Conservation (phyloP, 2,113 vertebrate species). For the Australoheros scitulus region DNA sequence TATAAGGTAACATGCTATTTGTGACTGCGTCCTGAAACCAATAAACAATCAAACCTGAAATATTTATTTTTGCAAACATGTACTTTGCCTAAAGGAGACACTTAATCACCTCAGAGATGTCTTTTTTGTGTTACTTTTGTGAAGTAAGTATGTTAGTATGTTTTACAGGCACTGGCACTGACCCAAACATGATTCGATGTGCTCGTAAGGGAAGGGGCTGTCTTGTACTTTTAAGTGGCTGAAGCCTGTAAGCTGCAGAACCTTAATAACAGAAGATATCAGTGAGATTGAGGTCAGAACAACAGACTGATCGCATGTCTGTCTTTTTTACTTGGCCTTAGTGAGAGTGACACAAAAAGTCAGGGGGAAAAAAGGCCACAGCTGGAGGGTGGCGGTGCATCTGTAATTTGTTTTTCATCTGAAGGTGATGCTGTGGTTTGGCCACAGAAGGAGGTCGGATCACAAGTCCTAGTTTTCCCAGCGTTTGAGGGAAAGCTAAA, state of each 20-base stretch:
- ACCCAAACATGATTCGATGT: background rate
- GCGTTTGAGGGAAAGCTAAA: background rate
- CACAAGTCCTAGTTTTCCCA: background rate
- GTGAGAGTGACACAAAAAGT: background rate
- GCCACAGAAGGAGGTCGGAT: background rate
- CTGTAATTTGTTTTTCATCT: background rate
- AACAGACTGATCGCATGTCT: constrained; percentile 1
- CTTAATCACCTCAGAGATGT: background rate
- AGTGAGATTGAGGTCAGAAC: background rate
- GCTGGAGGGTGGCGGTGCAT: background rate
- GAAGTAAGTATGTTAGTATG: background rate
- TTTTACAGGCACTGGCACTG: background rate
- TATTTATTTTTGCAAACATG: background rate
- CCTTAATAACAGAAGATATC: background rate
- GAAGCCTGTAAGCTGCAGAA: background rate
- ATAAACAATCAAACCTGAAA: background rate
- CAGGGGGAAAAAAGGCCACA: background rate
- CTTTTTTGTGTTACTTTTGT: background rate
- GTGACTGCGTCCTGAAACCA: background rate
- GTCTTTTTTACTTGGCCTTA: background rate
- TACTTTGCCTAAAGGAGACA: background rate
- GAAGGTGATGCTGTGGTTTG: background rate
- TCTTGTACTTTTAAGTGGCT: background rate
- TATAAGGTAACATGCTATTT: too few relatives aligned
- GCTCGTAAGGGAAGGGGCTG: background rate